A percentile compares a stretch with the other conserved stretches of the same genome.
Conservation (phyloP, 1,140 invertebrate genomes). For the Heliothis subflexa region DNA sequence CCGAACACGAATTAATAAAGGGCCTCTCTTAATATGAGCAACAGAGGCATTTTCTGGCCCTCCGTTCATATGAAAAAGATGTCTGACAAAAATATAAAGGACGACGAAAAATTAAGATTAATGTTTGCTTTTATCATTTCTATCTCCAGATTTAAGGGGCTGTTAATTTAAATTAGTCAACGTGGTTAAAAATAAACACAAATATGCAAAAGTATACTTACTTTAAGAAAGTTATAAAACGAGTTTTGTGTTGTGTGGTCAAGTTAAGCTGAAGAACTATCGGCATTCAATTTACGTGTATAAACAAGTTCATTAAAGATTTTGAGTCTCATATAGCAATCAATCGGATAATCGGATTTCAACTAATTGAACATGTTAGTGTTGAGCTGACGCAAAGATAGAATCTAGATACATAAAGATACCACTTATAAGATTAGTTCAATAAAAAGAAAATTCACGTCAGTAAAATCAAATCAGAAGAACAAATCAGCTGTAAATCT, state of each 20-base stretch:
- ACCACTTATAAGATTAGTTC: not conserved
- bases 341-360: too few relatives aligned
- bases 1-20: constrained; percentile 26
- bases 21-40: not conserved
- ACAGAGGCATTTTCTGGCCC: constrained; percentile 9
- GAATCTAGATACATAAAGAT: not conserved
- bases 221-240: not conserved
- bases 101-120: constrained; percentile 15
- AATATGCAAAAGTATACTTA: not conserved
- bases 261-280: too few relatives aligned
- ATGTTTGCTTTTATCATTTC: constrained; percentile 21
- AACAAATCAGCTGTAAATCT: constrained; percentile 8
- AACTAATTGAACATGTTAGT: too few relatives aligned
- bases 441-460: not conserved
- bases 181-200: not conserved
- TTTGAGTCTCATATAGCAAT: too few relatives aligned
- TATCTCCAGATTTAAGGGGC: constrained; percentile 6
- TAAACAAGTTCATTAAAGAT: too few relatives aligned
- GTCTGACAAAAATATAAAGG: constrained; percentile 7
- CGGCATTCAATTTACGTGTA: too few relatives aligned
- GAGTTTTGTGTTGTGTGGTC: too few relatives aligned
- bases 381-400: too few relatives aligned
- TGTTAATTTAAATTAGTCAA: constrained; percentile 19
- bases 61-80: not conserved
- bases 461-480: constrained; percentile 7